A percentile compares a stretch with the other conserved stretches of the same genome.
Evolutionary conservation across 1,140 invertebrate genomes (phyloP).

Genomic region (Anastrepha ludens): DNA sequence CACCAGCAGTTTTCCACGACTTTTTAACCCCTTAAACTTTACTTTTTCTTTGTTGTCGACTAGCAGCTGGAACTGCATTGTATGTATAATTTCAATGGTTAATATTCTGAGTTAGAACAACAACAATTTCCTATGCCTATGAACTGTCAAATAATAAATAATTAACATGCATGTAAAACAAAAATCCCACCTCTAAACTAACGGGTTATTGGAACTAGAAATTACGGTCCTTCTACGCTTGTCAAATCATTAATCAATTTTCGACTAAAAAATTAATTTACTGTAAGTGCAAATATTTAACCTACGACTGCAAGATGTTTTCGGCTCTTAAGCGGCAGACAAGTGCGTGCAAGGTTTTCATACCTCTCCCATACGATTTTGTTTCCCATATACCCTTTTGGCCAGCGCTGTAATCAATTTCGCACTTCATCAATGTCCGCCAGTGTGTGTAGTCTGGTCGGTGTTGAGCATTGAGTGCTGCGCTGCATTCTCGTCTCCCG

Average conservation of each 20-base stretch:
- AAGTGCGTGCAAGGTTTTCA: background rate
- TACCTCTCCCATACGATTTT: background rate
- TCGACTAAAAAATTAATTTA: background rate
- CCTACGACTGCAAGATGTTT: background rate
- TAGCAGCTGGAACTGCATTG: no score
- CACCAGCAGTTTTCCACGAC: no score
- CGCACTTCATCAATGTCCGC: constrained; percentile 39
- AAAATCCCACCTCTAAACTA: background rate
- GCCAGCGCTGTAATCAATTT: background rate
- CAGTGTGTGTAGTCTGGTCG: background rate
- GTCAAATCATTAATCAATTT: constrained; percentile 32
- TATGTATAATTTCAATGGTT: no score
- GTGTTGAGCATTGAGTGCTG: no score
- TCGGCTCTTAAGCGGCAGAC: background rate
- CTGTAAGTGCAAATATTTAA: constrained; percentile 25
- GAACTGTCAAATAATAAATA: background rate
- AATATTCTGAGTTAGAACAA: no score
- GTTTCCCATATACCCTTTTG: background rate
- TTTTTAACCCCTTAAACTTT: no score
- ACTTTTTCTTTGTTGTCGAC: no score
- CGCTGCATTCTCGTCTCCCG: background rate
- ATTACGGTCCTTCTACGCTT: background rate
- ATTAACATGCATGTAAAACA: background rate
- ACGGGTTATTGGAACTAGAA: background rate
- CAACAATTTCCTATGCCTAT: background rate